Conservation (phyloP, 2,888 invertebrate species). For the Idaea straminata region DNA sequence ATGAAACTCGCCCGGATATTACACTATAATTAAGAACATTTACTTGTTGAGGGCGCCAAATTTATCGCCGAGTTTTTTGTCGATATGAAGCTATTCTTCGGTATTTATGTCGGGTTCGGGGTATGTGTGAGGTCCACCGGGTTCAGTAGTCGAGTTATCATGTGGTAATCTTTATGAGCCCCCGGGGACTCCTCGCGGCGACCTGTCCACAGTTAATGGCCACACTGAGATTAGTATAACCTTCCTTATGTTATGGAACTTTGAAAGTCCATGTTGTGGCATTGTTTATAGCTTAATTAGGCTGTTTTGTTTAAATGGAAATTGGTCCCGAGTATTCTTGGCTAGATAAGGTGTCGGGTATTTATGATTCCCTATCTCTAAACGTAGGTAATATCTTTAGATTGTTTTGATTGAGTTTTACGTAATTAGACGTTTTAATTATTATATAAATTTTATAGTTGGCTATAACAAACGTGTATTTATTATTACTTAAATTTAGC, state of each 20-base stretch:
- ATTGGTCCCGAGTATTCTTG: conserved; percentile 62
- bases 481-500: not conserved
- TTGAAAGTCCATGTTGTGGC: conserved; percentile 72
- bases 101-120: conserved; percentile 69
- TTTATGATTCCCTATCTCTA: conserved; percentile 69
- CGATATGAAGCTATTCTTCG: conserved; percentile 72
- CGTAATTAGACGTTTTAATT: conserved; percentile 28
- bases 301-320: conserved; percentile 76
- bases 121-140: conserved; percentile 72
- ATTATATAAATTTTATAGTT: not conserved
- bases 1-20: conserved; percentile 68
- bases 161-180: conserved; percentile 77
- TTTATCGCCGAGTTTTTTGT: conserved; percentile 78
- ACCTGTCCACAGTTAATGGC: conserved; percentile 78
- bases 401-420: conserved; percentile 60
- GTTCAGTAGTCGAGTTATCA: conserved; percentile 75
- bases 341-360: conserved; percentile 76
- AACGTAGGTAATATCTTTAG: conserved; percentile 39
- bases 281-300: conserved; percentile 80
- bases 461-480: not conserved
- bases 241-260: conserved; percentile 63
- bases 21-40: conserved; percentile 78
- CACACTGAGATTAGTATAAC: conserved; percentile 64
- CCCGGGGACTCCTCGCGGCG: conserved; percentile 67
- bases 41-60: conserved; percentile 78